Evolutionary conservation across 1,140 invertebrate species (phyloP).

Genomic region (Dinothrombium tinctorium): DNA sequence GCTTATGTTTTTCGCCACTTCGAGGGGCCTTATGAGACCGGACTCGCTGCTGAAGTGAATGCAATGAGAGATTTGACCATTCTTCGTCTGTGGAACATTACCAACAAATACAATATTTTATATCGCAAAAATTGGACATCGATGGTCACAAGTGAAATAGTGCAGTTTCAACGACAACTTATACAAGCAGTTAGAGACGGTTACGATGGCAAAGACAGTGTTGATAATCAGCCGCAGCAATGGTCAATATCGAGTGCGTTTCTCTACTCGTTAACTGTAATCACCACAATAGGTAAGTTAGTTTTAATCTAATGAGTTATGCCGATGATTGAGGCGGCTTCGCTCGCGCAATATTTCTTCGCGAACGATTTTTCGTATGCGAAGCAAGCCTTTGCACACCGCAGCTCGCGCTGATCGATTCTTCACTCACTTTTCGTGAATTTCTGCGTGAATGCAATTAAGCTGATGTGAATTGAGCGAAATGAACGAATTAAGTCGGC

Average conservation of each 20-base stretch:
- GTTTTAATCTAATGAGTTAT: too few species aligned
- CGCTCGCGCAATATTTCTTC: too few species aligned
- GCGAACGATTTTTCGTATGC: too few species aligned
- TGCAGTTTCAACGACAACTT: constrained; percentile 6
- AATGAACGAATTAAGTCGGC: too few species aligned
- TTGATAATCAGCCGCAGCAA: constrained; percentile 22
- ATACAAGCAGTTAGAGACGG: constrained; percentile 12
- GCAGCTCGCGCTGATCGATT: too few species aligned
- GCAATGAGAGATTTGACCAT: neutral
- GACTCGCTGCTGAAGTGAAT: neutral
- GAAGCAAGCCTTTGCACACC: too few species aligned
- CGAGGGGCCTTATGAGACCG: constrained; percentile 26
- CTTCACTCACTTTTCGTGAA: too few species aligned
- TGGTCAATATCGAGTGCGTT: constrained; percentile 76
- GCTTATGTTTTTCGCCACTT: constrained; percentile 22
- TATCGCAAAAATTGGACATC: constrained; percentile 5
- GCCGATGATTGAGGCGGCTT: too few species aligned
- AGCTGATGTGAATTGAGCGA: too few species aligned
- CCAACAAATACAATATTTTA: constrained; percentile 1
- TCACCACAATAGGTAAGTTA: constrained; percentile 80
- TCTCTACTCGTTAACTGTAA: constrained; percentile 91
- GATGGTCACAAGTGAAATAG: neutral
- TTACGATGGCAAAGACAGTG: constrained; percentile 13
- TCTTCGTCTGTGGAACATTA: constrained; percentile 4
- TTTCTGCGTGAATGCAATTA: too few species aligned